phyloP scores from a whole-genome alignment of 2,888 invertebrate species.

The Amblyteles armatorius region DNA sequence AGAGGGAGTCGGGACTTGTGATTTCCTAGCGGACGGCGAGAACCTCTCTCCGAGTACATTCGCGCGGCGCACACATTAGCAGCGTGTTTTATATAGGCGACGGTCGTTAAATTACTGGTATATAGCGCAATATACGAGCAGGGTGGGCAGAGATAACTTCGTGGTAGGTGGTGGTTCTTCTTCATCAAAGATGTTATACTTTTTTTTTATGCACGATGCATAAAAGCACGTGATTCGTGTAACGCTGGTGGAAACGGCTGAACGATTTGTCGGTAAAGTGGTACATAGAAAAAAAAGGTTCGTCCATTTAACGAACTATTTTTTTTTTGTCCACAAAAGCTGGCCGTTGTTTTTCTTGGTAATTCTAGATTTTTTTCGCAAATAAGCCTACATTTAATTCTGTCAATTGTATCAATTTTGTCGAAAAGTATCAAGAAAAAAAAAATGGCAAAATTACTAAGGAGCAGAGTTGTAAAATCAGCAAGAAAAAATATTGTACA shows the following conservation, averaged over 20 bases:
- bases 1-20: conserved; percentile 4
- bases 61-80: not conserved
- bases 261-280: not conserved
- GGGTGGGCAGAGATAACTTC: conserved; percentile 45
- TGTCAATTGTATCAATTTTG: not conserved
- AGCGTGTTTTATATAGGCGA: conserved; percentile 32
- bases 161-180: conserved; percentile 16
- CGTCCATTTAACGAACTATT: no score
- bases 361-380: not conserved
- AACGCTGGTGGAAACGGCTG: not conserved
- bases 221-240: not conserved
- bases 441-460: no score
- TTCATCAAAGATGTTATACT: conserved; percentile 15
- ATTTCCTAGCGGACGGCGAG: conserved; percentile 24
- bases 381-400: not conserved
- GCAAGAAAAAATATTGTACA: no score
- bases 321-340: no score
- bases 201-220: not conserved
- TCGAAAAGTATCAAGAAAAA: no score
- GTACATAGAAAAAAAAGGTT: not conserved
- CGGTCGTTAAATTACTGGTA: conserved; percentile 53
- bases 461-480: no score
- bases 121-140: conserved; percentile 49
- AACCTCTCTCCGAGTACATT: not conserved
- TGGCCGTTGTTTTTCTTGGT: not conserved